Conservation (phyloP, 2,797 vertebrate genomes). For the Alfaro cultratus region DNA sequence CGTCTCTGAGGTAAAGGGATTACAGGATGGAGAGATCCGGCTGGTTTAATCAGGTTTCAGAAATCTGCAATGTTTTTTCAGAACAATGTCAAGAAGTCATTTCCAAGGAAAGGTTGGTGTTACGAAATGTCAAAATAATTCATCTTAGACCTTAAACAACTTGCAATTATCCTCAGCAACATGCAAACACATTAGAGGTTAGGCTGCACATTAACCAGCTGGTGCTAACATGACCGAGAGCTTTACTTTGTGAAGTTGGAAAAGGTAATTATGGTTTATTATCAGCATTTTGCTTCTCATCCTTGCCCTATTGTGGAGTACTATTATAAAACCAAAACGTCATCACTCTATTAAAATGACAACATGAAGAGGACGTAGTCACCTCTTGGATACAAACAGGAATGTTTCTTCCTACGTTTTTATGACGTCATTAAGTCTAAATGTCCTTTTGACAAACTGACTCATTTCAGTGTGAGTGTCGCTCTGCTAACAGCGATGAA, state of each 20-base stretch:
- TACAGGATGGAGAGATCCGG: conserved; percentile 48
- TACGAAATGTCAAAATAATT: conserved; percentile 11
- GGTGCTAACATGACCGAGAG: background rate
- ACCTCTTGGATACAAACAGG: background rate
- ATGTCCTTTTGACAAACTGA: background rate
- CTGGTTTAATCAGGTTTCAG: conserved; percentile 44
- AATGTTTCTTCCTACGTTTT: background rate
- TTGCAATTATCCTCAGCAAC: conserved; percentile 2
- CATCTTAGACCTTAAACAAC: background rate
- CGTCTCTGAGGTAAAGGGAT: conserved; percentile 50
- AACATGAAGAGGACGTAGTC: background rate
- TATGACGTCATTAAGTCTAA: background rate
- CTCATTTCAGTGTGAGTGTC: background rate
- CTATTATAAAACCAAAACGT: background rate
- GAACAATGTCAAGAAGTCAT: background rate
- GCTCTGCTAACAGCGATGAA: background rate
- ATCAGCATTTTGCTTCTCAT: background rate
- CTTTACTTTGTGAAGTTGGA: background rate
- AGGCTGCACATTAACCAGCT: background rate
- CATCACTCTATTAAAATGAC: background rate
- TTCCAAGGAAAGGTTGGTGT: conserved; percentile 17
- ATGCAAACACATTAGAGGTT: background rate
- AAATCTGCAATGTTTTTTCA: conserved; percentile 22
- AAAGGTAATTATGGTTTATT: background rate
- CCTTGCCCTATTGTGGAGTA: background rate